These are phyloP conservation scores for Spinibarbus caldwelli DNA, from an alignment of 2,797 vertebrate genomes.

Conservation along the genomic window DNA sequence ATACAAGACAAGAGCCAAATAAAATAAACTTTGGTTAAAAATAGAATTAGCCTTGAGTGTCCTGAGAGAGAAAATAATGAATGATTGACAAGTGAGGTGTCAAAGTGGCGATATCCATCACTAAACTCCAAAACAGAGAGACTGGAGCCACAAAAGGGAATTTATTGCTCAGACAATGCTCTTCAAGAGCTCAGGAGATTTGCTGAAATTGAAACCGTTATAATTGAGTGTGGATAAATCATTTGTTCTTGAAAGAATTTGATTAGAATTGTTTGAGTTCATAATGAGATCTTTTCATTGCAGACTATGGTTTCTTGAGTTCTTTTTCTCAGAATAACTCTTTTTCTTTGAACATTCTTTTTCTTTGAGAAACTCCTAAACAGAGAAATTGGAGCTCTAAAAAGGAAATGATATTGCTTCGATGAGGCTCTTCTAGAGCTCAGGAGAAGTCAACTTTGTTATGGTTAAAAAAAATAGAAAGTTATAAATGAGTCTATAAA, in stretches of 20 bases:
- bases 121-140: neutral
- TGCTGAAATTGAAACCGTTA: neutral
- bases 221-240: neutral
- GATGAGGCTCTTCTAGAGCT: no score
- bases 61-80: neutral
- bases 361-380: no score
- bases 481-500: neutral
- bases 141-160: neutral
- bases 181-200: neutral
- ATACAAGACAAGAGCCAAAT: neutral
- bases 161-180: neutral
- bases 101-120: neutral
- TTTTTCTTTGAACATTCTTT: no score
- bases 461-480: neutral
- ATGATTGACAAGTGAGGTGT: neutral
- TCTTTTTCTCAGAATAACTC: no score
- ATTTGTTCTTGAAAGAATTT: neutral
- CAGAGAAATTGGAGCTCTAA: no score
- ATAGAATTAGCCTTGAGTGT: neutral
- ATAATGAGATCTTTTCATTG: no score
- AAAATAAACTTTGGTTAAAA: neutral
- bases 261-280: neutral
- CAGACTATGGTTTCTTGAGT: no score
- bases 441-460: no score
- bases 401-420: no score